Conservation (phyloP, 2,113 vertebrate genomes). For the Oxyura jamaicensis region DNA sequence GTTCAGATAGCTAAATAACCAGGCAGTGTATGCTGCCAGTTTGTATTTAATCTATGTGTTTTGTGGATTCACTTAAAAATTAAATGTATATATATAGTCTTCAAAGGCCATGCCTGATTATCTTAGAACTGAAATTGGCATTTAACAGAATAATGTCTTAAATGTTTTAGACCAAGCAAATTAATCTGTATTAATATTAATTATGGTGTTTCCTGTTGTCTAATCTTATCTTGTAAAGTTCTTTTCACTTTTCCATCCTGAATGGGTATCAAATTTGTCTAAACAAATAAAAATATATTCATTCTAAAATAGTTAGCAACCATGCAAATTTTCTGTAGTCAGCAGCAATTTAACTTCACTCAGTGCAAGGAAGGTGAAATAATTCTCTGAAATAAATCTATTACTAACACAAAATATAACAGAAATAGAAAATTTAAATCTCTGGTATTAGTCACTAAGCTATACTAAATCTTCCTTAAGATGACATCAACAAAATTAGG, state of each 20-base stretch:
- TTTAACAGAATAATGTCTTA: background rate
- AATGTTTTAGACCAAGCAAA: background rate
- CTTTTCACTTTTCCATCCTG: background rate
- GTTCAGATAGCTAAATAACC: background rate
- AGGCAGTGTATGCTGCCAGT: background rate
- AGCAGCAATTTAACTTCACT: conserved; percentile 15
- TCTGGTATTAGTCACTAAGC: conserved; percentile 35
- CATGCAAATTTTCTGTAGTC: background rate
- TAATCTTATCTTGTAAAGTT: background rate
- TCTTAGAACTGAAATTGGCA: background rate
- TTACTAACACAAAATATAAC: background rate
- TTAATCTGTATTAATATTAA: background rate
- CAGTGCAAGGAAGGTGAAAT: conserved; percentile 30
- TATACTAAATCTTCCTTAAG: conserved; percentile 58
- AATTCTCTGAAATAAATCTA: conserved; percentile 33
- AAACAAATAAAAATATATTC: background rate
- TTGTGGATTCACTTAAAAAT: background rate
- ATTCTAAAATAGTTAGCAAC: background rate
- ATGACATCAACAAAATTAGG: conserved; percentile 62
- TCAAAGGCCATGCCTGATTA: background rate
- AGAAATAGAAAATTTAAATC: conserved; percentile 26
- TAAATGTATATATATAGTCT: background rate
- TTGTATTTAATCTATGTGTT: background rate
- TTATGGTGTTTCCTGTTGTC: background rate
- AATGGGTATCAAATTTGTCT: background rate